Evolutionary conservation across 2,888 invertebrate species (phyloP).

Genomic region (Ectemnius continuus): DNA sequence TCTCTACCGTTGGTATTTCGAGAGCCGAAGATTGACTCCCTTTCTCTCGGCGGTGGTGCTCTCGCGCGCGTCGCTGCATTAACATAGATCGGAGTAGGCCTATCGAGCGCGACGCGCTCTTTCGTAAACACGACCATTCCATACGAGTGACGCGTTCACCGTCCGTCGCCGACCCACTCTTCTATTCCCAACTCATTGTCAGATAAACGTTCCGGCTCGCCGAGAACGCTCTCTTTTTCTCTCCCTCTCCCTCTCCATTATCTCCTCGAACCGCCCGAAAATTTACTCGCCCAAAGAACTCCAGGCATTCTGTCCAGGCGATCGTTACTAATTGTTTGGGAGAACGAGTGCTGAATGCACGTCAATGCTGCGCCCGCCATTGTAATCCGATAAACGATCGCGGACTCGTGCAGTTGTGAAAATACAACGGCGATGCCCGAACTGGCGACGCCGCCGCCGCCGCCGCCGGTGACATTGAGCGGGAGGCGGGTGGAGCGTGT

Average conservation of each 20-base stretch:
- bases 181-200: too few relatives aligned
- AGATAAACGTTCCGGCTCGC: too few relatives aligned
- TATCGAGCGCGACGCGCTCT: not conserved
- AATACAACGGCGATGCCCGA: not conserved
- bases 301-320: too few relatives aligned
- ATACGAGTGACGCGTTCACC: constrained; percentile 10
- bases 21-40: constrained; percentile 19
- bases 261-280: too few relatives aligned
- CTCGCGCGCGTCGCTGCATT: constrained; percentile 22
- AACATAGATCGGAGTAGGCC: constrained; percentile 34
- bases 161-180: not conserved
- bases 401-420: not conserved
- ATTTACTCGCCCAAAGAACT: too few relatives aligned
- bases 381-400: not conserved
- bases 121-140: constrained; percentile 20
- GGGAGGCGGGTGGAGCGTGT: constrained; percentile 16
- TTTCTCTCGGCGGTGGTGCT: constrained; percentile 20
- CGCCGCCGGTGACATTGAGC: constrained; percentile 43
- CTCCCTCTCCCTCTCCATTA: too few relatives aligned
- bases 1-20: not conserved
- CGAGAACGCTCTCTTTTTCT: too few relatives aligned
- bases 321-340: too few relatives aligned
- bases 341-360: too few relatives aligned
- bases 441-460: not conserved
- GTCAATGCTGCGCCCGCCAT: too few relatives aligned